Conservation (phyloP, 2,113 vertebrate genomes). For the Tetraodon nigroviridis region DNA sequence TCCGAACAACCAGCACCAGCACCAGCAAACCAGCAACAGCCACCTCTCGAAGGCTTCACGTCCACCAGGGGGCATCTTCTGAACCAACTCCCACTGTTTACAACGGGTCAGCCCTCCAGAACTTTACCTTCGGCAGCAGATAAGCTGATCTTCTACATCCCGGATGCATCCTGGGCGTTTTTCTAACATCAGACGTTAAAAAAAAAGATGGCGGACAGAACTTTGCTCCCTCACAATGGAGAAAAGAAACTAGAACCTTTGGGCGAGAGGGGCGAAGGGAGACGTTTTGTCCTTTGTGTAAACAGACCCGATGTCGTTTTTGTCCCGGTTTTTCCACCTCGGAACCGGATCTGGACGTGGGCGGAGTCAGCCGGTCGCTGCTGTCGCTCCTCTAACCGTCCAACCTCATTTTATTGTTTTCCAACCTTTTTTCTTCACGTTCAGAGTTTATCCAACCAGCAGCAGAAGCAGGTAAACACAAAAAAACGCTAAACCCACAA, state of each 20-base stretch:
- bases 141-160: slow-evolving; percentile 2
- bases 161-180: slow-evolving; percentile 39
- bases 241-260: no score
- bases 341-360: no score
- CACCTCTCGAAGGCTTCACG: slow-evolving; percentile 13
- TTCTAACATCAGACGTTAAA: slow-evolving; percentile 19
- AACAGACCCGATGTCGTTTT: no score
- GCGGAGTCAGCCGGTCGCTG: no score
- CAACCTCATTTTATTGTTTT: no score
- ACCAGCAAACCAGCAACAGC: slow-evolving; percentile 41
- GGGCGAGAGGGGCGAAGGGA: no score
- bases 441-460: slow-evolving; percentile 48
- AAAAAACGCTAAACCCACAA: slow-evolving; percentile 29
- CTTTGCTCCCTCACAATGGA: no score
- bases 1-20: slow-evolving; percentile 40
- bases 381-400: no score
- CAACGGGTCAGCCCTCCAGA: slow-evolving; percentile 16
- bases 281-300: no score
- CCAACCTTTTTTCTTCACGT: background rate
- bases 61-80: slow-evolving; percentile 25
- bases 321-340: no score
- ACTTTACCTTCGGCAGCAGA: slow-evolving; percentile 8
- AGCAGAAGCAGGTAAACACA: slow-evolving; percentile 14
- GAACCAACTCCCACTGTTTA: slow-evolving; percentile 20
- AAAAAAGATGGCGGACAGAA: no score